phyloP scores from a whole-genome alignment of 2,888 invertebrate species.

The Lamproptera curius region DNA sequence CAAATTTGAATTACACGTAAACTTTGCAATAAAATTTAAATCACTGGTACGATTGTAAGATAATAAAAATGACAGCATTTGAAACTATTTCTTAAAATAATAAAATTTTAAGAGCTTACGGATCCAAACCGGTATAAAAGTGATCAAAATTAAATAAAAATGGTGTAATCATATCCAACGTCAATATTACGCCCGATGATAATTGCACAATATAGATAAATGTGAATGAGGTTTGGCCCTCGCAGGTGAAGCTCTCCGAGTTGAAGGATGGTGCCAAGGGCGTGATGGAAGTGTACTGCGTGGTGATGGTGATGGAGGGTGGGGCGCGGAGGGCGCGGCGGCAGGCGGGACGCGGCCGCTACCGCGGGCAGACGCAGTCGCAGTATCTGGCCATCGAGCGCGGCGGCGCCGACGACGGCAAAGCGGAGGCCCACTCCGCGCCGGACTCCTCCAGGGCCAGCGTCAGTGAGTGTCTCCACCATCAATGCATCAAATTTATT shows the following conservation, averaged over 20 bases:
- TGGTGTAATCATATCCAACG: no score
- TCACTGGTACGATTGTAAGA: no score
- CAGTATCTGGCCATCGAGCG: slow-evolving; percentile 83
- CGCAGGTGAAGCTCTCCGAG: slow-evolving; percentile 18
- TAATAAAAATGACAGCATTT: no score
- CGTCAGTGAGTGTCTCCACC: slow-evolving; percentile 80
- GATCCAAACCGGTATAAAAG: no score
- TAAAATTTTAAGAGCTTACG: no score
- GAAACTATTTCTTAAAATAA: no score
- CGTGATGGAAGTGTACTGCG: slow-evolving; percentile 37
- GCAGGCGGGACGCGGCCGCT: slow-evolving; percentile 55
- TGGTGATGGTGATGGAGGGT: slow-evolving; percentile 22
- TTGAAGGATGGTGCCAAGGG: slow-evolving; percentile 16
- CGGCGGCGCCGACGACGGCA: slow-evolving; percentile 82
- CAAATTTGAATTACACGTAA: no score
- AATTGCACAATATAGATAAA: no score
- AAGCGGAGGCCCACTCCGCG: slow-evolving; percentile 89
- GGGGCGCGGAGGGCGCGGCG: background rate
- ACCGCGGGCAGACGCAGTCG: slow-evolving; percentile 89
- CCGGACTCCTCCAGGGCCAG: slow-evolving; percentile 83
- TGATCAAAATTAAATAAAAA: no score
- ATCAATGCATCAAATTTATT: no score
- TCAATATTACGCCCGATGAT: no score
- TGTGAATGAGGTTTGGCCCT: slow-evolving; percentile 35
- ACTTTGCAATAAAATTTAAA: no score